Base-by-base conservation (phyloP, 2,113 vertebrate species). In the Strix aluco region DNA sequence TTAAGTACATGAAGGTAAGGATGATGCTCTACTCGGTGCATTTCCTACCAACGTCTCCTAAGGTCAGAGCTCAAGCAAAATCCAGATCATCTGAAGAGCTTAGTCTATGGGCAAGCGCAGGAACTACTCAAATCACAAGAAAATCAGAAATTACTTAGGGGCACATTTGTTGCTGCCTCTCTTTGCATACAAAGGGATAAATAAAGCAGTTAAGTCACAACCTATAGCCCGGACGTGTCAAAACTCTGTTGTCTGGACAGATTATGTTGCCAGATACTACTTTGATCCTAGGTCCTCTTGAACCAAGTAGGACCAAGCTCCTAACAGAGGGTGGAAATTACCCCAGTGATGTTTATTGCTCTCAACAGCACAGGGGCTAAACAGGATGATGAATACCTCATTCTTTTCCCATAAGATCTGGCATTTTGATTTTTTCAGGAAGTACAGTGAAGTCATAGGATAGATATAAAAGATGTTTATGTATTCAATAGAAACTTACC, bases 381-480 rank as follows among this genome's bases (percentile, higher is more conserved):
- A 91, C 25, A 52, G n/a, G 25, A 79, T 9, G 1, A 81, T 34
- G 11, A 72, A 52, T 15, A 47, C 3, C 57, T 81, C 21, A 8
- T 52, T 86, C 47, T 52, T 7, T 51, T 46, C 46, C 61, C 27
- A 2, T 27, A 84, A 75, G 22, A 66, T 40, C 52, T 40, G 26
- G 29, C 47, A 81, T 81, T 94, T 78, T 90, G 14, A 59, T 75
- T 95, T 83, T 93, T 91, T 22, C 54, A 88, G 54, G 22, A 92
- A 80, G 26, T 54, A 34, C 32, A 73, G 23, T 77, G 58, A 83
- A 80, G 38, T 49, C n/a, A 57, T 32, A 54, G 0, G 6, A 79
- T 1, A 97, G 78, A 92, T 89, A 92, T 72, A 96, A 96, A 90
- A 95, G 49, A 55, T n/a, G 38, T 83, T 94, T 81, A 81, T 46